Evolutionary conservation across 2,113 vertebrate species (phyloP), one percentile per base, ranked within the genome.

Genomic region (Paramormyrops kingsleyae): DNA sequence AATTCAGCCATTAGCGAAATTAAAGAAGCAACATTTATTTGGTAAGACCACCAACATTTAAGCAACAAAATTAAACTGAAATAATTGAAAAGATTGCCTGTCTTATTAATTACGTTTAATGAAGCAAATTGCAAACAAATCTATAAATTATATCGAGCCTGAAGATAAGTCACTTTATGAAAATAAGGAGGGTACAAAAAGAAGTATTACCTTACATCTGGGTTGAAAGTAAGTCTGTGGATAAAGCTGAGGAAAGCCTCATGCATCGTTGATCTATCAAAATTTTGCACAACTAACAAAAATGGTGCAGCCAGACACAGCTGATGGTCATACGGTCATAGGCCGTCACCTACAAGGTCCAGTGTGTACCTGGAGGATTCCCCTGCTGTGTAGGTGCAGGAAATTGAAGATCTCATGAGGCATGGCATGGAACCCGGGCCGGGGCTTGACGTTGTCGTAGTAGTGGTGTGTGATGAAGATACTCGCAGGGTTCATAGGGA

Each of bases 381-480:
- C 99, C 0, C 97, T 97, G 90, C 98, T 98, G 91, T 99, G 99
- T 97, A 99, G 97, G 94, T 98, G 99, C 66, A 99, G 96, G 90
- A 99, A 99, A 93, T 97, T 98, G 94, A 99, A 99, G 91, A 99
- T 98, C 93, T 99, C 99, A 0, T 98, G 97, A 66, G 98, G 98
- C 99, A 99, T 99, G 1, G 98, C 98, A 0, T 99, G 99, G 94
- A 99, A 99, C 90, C 99, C 98, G 0, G 99, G 98, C 0, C 98
- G 96, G n/a, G 99, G 99, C 95, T 99, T 99, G 93, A 99, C 97
- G 7, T 99, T 99, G 97, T 99, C 98, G 0, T 99, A 99, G 94
- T 99, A 99, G 91, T 99, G 98, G 91, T 99, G 99, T 10, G 97
- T 99, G 93, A 99, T 97, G 94, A 97, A 98, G 93, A 97, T 96